A percentile compares a stretch with the other conserved stretches of the same genome.
phyloP scores from a whole-genome alignment of 2,888 invertebrate genomes.

The Volucella bombylans region DNA sequence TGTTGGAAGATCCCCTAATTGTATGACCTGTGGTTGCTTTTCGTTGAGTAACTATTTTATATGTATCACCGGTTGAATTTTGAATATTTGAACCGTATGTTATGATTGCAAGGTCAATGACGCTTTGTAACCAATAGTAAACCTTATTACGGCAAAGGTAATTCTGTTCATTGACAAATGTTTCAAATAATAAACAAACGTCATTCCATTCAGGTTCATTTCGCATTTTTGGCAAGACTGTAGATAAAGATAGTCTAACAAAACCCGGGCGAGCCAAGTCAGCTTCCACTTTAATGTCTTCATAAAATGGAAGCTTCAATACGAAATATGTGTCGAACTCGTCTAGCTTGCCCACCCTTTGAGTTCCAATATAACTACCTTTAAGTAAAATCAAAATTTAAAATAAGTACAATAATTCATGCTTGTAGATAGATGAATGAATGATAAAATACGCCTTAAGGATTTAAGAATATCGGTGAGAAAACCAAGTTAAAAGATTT shows the following conservation, averaged over 20 bases:
- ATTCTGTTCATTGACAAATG: slow-evolving; percentile 23
- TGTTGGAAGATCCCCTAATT: slow-evolving; percentile 65
- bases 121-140: slow-evolving; percentile 76
- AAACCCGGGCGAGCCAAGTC: slow-evolving; percentile 72
- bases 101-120: slow-evolving; percentile 35
- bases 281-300: slow-evolving; percentile 18
- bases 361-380: slow-evolving; percentile 76
- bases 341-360: slow-evolving; percentile 72
- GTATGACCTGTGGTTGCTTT: slow-evolving; percentile 74
- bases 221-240: slow-evolving; percentile 29
- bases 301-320: slow-evolving; percentile 62
- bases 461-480: too few relatives aligned
- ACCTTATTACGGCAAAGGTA: slow-evolving; percentile 74
- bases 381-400: not conserved
- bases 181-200: not conserved
- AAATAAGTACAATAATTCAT: too few relatives aligned
- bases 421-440: too few relatives aligned
- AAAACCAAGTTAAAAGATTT: too few relatives aligned
- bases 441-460: too few relatives aligned
- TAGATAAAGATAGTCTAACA: slow-evolving; percentile 73
- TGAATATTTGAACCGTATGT: not conserved
- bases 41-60: slow-evolving; percentile 59
- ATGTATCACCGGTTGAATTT: slow-evolving; percentile 13
- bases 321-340: slow-evolving; percentile 75
- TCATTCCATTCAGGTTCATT: slow-evolving; percentile 32